phyloP scores from a whole-genome alignment of 2,797 vertebrate genomes.

The Saguinus oedipus region DNA sequence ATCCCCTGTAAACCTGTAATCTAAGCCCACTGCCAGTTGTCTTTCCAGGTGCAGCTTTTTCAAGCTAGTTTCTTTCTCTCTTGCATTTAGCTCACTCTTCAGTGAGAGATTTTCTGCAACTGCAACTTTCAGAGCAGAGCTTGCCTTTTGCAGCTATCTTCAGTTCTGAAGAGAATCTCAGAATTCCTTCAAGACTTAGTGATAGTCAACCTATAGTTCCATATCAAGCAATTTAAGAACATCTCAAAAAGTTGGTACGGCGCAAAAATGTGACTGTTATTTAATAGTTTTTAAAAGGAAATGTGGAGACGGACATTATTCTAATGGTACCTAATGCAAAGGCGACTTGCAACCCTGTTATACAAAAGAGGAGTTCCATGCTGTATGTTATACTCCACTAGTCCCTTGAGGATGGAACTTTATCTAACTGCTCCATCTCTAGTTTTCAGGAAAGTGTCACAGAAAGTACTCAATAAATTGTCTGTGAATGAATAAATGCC shows the following conservation, averaged over 20 bases:
- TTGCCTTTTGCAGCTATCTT: not conserved
- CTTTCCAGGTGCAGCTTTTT: not conserved
- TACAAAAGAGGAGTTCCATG: not conserved
- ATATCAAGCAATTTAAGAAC: not conserved
- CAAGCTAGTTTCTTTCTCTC: not conserved
- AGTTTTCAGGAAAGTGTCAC: not conserved
- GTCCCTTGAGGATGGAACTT: not conserved
- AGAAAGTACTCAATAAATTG: not conserved
- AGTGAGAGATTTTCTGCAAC: not conserved
- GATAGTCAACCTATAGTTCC: not conserved
- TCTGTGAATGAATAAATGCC: not conserved
- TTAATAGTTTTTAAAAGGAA: not conserved
- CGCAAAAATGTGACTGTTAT: not conserved
- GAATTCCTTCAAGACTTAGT: not conserved
- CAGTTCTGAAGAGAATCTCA: not conserved
- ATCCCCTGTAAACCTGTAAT: conserved; percentile 32
- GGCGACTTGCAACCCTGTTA: not conserved
- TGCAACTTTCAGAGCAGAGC: not conserved
- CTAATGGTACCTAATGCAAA: not conserved
- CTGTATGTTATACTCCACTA: not conserved
- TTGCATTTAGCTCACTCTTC: not conserved
- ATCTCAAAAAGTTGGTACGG: not conserved
- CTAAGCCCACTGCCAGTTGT: not conserved
- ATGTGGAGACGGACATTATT: not conserved
- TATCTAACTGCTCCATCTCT: not conserved